Conservation (phyloP, 2,888 invertebrate species). For the Erynnis tages region DNA sequence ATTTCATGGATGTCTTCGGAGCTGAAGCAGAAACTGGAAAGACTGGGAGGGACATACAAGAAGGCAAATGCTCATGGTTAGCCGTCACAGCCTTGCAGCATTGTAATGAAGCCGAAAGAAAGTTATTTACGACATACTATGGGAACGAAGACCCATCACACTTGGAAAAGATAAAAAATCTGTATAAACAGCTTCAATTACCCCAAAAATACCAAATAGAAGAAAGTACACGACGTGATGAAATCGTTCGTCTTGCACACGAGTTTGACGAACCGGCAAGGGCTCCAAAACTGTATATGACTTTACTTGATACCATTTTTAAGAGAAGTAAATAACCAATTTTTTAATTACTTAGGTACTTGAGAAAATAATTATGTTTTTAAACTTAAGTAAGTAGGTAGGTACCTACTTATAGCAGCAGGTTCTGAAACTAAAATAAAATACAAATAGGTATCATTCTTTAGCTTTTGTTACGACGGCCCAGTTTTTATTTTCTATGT, state of each 20-base stretch:
- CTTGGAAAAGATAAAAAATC: constrained; percentile 65
- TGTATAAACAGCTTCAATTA: constrained; percentile 83
- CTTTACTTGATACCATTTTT: not conserved
- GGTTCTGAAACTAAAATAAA: too few relatives aligned
- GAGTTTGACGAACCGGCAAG: constrained; percentile 83
- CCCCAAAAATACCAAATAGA: constrained; percentile 85
- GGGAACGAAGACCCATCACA: constrained; percentile 84
- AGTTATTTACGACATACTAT: constrained; percentile 83
- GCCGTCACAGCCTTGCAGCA: constrained; percentile 91
- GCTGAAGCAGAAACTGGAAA: constrained; percentile 92
- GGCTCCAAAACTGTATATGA: not conserved
- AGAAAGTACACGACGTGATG: constrained; percentile 87
- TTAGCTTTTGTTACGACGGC: too few relatives aligned
- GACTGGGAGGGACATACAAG: constrained; percentile 92
- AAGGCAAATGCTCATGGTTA: constrained; percentile 97
- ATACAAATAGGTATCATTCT: too few relatives aligned
- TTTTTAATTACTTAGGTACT: too few relatives aligned
- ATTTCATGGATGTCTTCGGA: not conserved
- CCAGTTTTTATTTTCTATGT: too few relatives aligned
- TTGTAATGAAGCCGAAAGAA: constrained; percentile 83
- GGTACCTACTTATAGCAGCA: too few relatives aligned
- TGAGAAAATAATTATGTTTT: too few relatives aligned
- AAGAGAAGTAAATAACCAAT: not conserved
- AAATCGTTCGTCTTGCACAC: constrained; percentile 86
- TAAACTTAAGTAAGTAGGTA: too few relatives aligned